Evolutionary conservation across 2,797 vertebrate genomes (phyloP), one percentile per base, ranked within the genome.

Genomic region (Mastacembelus armatus): DNA sequence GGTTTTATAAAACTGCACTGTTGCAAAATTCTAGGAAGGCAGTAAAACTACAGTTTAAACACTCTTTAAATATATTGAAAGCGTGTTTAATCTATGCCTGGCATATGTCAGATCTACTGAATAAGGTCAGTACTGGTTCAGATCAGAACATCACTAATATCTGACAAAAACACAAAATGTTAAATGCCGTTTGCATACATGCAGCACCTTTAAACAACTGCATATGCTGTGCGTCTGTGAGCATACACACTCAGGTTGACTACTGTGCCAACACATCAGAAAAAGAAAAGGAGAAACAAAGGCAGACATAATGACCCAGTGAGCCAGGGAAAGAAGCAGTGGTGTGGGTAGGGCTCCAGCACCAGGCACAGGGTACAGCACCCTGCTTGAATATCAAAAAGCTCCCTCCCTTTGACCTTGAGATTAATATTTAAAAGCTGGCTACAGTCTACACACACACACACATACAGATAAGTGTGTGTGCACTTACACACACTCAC

Each of bases 391-490:
- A 92, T 91, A 92, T 90, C 91, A 93, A 93, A 91, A 91, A 85
- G 86, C 90, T 87, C 80, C 74, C 80, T 92, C 80, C 82, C 85
- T 92, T 90, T 93, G 91, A 93, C 92, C 90, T 93, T 93, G 88
- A 92, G 86, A 92, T 93, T 87, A 92, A 93, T 92, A 92, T 92
- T 92, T 93, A 91, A 93, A 92, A 90, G 81, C 86, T 75, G 74
- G 84, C 89, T 88, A 77, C 85, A 85, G 67, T 84, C 80, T 77
- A 74, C 39, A 85, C 85, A 71, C 86, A 81, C 71, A 72, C 74
- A 69, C 33, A 73, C 65, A 74, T 40, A 71, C 56, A 69, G n/a
- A 50, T 21, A 42, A 71, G 50, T 30, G 50, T 30, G 62, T 19
- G 29, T 3, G 38, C 43, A 29, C 2, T 15, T 19, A 30, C 63